Percentiles rank a stretch among this genome's conserved stretches.
Conservation (phyloP, 2,113 vertebrate species). For the Girardinichthys multiradiatus region DNA sequence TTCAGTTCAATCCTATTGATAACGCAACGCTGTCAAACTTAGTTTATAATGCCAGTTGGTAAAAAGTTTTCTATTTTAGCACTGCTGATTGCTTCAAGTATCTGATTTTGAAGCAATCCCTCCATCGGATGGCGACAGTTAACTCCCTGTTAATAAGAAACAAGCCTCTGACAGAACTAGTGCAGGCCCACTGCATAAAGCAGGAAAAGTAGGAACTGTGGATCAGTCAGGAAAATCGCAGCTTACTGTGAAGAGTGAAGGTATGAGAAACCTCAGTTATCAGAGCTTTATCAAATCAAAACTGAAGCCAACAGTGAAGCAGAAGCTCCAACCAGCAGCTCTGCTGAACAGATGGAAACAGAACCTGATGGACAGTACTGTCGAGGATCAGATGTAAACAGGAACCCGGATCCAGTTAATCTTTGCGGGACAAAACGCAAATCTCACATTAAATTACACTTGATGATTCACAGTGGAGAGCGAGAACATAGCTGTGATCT, state of each 20-base stretch:
- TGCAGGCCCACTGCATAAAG: neutral
- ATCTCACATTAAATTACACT: neutral
- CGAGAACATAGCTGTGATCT: neutral
- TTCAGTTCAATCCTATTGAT: too few species aligned
- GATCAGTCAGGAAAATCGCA: neutral
- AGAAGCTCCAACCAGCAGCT: neutral
- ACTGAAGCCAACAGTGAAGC: neutral
- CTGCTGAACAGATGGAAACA: too few species aligned
- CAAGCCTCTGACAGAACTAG: neutral
- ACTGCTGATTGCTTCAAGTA: too few species aligned
- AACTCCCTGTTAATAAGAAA: neutral
- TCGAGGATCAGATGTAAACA: neutral
- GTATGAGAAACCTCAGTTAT: too few species aligned
- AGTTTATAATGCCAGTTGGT: too few species aligned
- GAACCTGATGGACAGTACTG: neutral
- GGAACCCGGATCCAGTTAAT: neutral
- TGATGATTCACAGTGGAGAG: neutral
- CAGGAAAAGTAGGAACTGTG: neutral
- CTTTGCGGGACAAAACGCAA: neutral
- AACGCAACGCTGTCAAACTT: too few species aligned
- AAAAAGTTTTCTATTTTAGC: too few species aligned
- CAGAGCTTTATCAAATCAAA: conserved; percentile 6
- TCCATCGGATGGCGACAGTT: too few species aligned
- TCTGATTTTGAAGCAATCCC: too few species aligned
- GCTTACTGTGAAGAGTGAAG: conserved; percentile 1